Evolutionary conservation across 1,140 invertebrate genomes (phyloP), one percentile per base, ranked within the genome.

Genomic region (Aphelenchoides besseyi): DNA sequence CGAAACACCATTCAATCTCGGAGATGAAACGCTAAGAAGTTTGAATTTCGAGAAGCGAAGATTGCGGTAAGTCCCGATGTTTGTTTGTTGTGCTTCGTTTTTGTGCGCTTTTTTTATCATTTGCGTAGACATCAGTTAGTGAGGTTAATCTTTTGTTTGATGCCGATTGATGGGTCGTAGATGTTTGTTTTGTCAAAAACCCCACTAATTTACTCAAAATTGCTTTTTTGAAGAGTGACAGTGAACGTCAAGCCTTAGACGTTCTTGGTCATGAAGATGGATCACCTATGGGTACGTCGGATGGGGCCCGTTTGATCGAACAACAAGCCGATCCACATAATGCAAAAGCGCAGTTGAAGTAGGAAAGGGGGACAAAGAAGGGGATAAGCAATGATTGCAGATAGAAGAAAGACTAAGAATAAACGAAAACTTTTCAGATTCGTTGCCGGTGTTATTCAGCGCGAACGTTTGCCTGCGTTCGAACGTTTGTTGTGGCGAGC

Each of bases 401-500:
- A n/a, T n/a, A n/a, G n/a, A n/a, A n/a, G n/a, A n/a, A n/a, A n/a
- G n/a, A n/a, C n/a, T n/a, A n/a, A n/a, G n/a, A n/a, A n/a, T n/a
- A n/a, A n/a, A n/a, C n/a, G n/a, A n/a, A n/a, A n/a, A n/a, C n/a
- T n/a, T n/a, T n/a, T 70, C 69, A 88, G 88, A 32, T 89, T 88
- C 82, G 83, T 89, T 18, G 86, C 88, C 69, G 88, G 88, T 41
- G 87, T 89, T 0, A 87, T 89, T 59, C 82, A 85, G 23, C 88
- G 95, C 16, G 95, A 98, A 85, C 89, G 94, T 69, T 90, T 98
- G 72, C 93, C 94, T 8, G 91, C 93, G 0, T 98, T 98, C 87
- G 96, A 98, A 87, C 89, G 95, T 29, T 95, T 98, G 91, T 85
- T 99, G 72, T 98, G 96, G 96, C 89, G 95, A 75, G 95, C 94